phyloP scores from a whole-genome alignment of 2,797 vertebrate genomes.

The Chelon auratus region DNA sequence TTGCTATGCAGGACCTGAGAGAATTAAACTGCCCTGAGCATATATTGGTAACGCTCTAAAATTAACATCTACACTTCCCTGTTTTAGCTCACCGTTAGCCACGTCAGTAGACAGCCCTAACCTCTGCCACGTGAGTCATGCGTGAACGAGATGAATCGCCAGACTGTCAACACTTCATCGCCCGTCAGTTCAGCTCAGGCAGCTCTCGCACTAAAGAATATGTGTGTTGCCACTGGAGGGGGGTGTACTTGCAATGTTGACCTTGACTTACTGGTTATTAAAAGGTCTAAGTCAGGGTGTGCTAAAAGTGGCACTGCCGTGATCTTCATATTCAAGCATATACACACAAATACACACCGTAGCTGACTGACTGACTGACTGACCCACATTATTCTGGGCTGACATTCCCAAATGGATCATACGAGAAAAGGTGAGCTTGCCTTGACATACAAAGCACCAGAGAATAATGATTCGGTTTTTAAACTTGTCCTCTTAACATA shows the following conservation, averaged over 20 bases:
- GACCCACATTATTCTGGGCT: slow-evolving; percentile 29
- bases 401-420: slow-evolving; percentile 13
- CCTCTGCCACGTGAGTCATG: slow-evolving; percentile 11
- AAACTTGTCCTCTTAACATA: background rate
- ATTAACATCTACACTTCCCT: background rate
- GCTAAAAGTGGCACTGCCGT: slow-evolving; percentile 31
- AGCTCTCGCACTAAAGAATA: slow-evolving; percentile 1
- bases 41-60: background rate
- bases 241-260: slow-evolving; percentile 15
- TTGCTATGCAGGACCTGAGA: background rate
- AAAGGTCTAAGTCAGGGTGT: slow-evolving; percentile 39
- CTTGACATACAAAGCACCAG: background rate
- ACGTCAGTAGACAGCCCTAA: background rate
- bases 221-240: slow-evolving; percentile 5
- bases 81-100: slow-evolving; percentile 15
- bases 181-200: slow-evolving; percentile 33
- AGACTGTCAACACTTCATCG: slow-evolving; percentile 34
- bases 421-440: background rate
- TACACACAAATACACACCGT: background rate
- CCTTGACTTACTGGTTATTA: slow-evolving; percentile 39
- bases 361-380: slow-evolving; percentile 28
- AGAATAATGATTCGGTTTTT: background rate
- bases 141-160: background rate
- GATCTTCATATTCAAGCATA: slow-evolving; percentile 17
- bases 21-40: background rate